Evolutionary conservation across 2,888 invertebrate genomes (phyloP), one percentile per base, ranked within the genome.

Genomic region (Drosophila neotestacea): DNA sequence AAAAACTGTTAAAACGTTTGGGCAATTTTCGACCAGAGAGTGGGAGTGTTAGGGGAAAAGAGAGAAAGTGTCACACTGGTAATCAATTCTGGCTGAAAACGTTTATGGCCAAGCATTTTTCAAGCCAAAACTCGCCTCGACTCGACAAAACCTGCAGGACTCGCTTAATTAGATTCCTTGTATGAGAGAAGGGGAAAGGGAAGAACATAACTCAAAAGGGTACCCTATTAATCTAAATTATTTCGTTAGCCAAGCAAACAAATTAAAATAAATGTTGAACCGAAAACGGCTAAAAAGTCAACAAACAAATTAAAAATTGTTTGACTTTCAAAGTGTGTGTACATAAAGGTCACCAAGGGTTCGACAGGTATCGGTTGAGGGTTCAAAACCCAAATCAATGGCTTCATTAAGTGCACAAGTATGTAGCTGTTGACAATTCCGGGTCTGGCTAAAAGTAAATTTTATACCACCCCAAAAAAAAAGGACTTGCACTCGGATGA

Each of bases 181-280:
- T 64, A 68, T 44, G 46, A 30, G 13, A 39, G 11, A 13, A 11
- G 11, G 27, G 22, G 7, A 5, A 6, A 10, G 11, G 10, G 9
- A 4, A 22, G 22, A 10, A 34, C 48, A 64, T 60, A 55, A 52
- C 52, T 59, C 48, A 36, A 62, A 65, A 69, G 68, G 61, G 63
- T 55, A 27, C 59, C 54, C 64, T 50, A 88, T 85, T 88, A 70
- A 88, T 85, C 75, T 73, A 80, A 82, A 88, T 85, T 83, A 85
- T 85, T 83, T 82, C 62, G 67, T 73, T 68, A 70, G 77, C 66
- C 56, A 38, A 65, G 70, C 77, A 70, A 86, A 73, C 79, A 86
- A 86, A 86, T 83, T 85, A 77, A 85, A 80, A 77, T 70, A 74
- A 81, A 84, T 86, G 70, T 79, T 81, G 69, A 73, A 46, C 67